phyloP scores from a whole-genome alignment of 2,113 vertebrate species.

The Craseonycteris thonglongyai region DNA sequence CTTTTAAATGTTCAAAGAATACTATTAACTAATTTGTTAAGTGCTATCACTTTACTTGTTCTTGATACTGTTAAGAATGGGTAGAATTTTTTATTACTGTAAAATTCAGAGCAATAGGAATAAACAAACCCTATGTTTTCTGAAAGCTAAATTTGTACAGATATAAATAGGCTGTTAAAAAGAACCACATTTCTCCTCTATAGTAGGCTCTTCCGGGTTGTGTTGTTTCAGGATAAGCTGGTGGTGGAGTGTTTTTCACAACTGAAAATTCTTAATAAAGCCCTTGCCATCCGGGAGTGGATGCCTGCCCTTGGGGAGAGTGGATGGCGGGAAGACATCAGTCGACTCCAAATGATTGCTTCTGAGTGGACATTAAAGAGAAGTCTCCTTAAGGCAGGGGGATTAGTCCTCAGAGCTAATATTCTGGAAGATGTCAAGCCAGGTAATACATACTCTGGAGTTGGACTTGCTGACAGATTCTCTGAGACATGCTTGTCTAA shows the following conservation, averaged over 20 bases:
- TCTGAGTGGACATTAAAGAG: slow-evolving; percentile 84
- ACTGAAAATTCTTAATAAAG: slow-evolving; percentile 81
- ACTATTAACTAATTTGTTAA: neutral
- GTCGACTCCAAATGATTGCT: slow-evolving; percentile 81
- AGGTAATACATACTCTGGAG: slow-evolving; percentile 78
- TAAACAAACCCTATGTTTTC: neutral
- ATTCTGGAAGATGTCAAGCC: slow-evolving; percentile 83
- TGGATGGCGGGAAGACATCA: slow-evolving; percentile 81
- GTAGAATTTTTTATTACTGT: neutral
- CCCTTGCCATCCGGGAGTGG: slow-evolving; percentile 80
- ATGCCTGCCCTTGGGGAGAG: slow-evolving; percentile 71
- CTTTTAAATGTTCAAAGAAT: neutral
- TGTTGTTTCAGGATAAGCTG: slow-evolving; percentile 80
- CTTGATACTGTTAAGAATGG: neutral
- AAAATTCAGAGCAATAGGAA: neutral
- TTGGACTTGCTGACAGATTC: neutral
- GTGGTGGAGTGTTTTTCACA: slow-evolving; percentile 86
- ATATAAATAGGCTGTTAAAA: neutral
- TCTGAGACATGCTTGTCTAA: no score
- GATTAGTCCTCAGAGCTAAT: slow-evolving; percentile 88
- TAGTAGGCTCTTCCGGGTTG: neutral
- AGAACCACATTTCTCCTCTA: neutral
- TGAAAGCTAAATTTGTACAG: neutral
- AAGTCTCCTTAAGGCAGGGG: slow-evolving; percentile 86
- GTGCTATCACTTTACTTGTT: neutral